phyloP scores from a whole-genome alignment of 2,113 vertebrate genomes.

The Zingel zingel region DNA sequence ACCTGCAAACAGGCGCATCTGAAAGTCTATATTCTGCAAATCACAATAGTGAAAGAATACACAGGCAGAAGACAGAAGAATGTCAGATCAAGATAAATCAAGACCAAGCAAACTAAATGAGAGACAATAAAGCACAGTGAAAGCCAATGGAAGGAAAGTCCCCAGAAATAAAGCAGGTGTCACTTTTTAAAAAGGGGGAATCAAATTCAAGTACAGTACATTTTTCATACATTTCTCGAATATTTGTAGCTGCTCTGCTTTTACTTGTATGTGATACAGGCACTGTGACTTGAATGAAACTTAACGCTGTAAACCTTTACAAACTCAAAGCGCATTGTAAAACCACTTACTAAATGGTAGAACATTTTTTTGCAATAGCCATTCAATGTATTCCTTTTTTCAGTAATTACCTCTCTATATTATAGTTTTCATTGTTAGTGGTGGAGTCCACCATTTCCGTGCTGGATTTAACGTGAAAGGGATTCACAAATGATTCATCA shows the following conservation, averaged over 20 bases:
- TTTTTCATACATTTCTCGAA: background rate
- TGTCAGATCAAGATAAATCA: slow-evolving; percentile 49
- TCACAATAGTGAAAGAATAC: slow-evolving; percentile 65
- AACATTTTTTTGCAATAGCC: too few relatives aligned
- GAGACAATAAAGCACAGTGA: slow-evolving; percentile 4
- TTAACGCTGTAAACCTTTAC: background rate
- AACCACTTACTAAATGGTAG: background rate
- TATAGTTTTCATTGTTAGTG: too few relatives aligned
- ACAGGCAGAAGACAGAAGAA: slow-evolving; percentile 59
- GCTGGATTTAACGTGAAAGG: background rate
- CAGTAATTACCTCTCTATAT: too few relatives aligned
- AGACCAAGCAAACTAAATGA: slow-evolving; percentile 12
- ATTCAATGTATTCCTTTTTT: too few relatives aligned
- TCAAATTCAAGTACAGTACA: background rate
- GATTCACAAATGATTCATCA: background rate
- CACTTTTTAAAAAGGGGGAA: background rate
- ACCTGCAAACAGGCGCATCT: slow-evolving; percentile 86
- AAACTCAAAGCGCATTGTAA: background rate
- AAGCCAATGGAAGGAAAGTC: slow-evolving; percentile 1
- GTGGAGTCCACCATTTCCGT: too few relatives aligned
- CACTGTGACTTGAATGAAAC: background rate
- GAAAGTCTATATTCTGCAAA: slow-evolving; percentile 87
- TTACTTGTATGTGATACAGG: background rate
- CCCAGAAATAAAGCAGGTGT: slow-evolving; percentile 14
- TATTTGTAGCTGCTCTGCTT: background rate